Base-by-base conservation (phyloP, 2,888 invertebrate species). In the Ellobium chinense region DNA sequence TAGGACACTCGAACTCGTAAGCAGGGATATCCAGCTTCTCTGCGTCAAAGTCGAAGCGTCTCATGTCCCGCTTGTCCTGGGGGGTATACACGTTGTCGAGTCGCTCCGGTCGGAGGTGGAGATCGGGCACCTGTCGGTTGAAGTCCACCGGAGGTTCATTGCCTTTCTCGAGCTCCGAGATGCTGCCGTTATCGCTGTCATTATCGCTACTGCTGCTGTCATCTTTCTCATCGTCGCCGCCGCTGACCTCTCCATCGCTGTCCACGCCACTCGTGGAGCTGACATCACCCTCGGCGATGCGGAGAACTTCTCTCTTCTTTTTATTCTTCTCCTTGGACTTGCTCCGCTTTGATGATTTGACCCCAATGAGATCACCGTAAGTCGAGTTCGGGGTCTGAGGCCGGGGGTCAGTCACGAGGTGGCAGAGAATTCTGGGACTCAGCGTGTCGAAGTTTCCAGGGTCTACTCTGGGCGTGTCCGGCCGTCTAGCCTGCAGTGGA, bases 41-140 rank as follows among this genome's bases (percentile, higher is more conserved):
- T 62, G 88, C 89, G 82, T 90, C 90, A 82, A 91, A 91, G 77
- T 91, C 91, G 75, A 88, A 91, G 54, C 88, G 85, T 9, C 87
- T 82, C 85, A 88, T 86, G 74, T 91, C 90, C 34, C 86, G 84
- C 60, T 86, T 85, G 36, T 87, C 85, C 63, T 87, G 88, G 0
- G 89, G 89, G n/a, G 87, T 84, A 77, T 89, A 86, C 65, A 90
- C 81, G 56, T 86, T 84, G 83, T 91, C 91, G 62, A 89, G 80
- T 80, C 87, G 87, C 74, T 91, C 91, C 0, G 90, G 91, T 73
- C 90, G 84, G 12, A 91, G 85, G 36, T 87, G 84, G 7, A 89
- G 78, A 24, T 87, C 82, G 5, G 89, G 88, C 69, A 88, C 82
- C 21, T 75, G 37, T 60, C 81, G 76, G 12, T 86, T 82, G 34